Evolutionary conservation across 2,797 vertebrate species (phyloP).

Genomic region (Numenius phaeopus): DNA sequence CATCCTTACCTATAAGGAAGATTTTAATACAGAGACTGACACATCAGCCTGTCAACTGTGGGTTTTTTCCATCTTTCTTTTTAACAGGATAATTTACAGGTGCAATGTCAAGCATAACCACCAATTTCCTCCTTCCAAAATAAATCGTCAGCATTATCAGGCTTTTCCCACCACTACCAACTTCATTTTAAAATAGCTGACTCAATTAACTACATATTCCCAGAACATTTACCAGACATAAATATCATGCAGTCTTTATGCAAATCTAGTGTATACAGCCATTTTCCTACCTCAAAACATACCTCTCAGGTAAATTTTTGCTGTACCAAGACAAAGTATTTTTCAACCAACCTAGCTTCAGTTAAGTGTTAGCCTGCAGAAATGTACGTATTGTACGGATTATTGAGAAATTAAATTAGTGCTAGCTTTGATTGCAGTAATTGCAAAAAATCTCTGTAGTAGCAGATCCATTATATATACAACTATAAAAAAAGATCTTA

Average conservation of each 20-base stretch:
- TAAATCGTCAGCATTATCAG: background rate
- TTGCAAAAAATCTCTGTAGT: slow-evolving; percentile 20
- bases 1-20: too few species aligned
- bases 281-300: background rate
- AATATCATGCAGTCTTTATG: background rate
- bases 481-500: slow-evolving; percentile 25
- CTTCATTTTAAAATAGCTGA: background rate
- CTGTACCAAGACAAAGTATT: background rate
- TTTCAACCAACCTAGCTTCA: background rate
- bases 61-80: background rate
- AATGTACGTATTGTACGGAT: background rate
- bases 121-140: background rate
- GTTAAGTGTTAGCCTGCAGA: background rate
- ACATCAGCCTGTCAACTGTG: background rate
- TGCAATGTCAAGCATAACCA: background rate
- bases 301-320: background rate
- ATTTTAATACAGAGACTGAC: background rate
- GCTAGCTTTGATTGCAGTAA: slow-evolving; percentile 52
- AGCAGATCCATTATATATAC: background rate
- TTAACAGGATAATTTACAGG: background rate
- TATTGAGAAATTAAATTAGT: slow-evolving; percentile 61
- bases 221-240: background rate
- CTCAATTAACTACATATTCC: background rate
- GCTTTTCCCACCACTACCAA: background rate
- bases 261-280: background rate